Conservation (phyloP, 1,140 invertebrate species). For the Microplitis mediator region DNA sequence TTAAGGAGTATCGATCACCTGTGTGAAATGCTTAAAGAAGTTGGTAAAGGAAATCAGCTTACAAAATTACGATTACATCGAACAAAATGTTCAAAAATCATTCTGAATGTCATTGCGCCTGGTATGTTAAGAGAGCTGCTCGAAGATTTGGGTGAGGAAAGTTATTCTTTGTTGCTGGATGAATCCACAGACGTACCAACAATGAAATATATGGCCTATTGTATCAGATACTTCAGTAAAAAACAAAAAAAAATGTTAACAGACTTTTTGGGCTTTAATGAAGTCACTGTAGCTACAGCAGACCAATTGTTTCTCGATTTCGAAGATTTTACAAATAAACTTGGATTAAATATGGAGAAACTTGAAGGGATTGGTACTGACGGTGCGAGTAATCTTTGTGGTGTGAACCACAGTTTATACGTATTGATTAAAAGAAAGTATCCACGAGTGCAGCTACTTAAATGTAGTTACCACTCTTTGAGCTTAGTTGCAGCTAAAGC, state of each 20-base stretch:
- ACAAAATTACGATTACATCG: slow-evolving; percentile 42
- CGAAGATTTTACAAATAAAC: slow-evolving; percentile 17
- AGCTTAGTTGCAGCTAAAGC: slow-evolving; percentile 36
- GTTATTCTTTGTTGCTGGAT: slow-evolving; percentile 51
- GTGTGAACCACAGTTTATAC: slow-evolving; percentile 41
- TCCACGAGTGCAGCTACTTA: slow-evolving; percentile 36
- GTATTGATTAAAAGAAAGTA: slow-evolving; percentile 26
- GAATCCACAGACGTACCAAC: slow-evolving; percentile 54
- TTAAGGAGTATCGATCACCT: background rate
- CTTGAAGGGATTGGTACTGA: slow-evolving; percentile 49
- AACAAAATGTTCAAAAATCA: slow-evolving; percentile 49
- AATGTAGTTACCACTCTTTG: slow-evolving; percentile 42
- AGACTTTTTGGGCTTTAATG: slow-evolving; percentile 39
- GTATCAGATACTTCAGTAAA: slow-evolving; percentile 50
- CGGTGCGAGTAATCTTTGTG: slow-evolving; percentile 45
- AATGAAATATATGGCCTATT: slow-evolving; percentile 47
- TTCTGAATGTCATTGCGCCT: slow-evolving; percentile 47
- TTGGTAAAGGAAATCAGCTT: slow-evolving; percentile 15
- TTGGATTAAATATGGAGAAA: slow-evolving; percentile 36
- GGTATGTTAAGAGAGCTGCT: slow-evolving; percentile 43
- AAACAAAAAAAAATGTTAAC: slow-evolving; percentile 38
- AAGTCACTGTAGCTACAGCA: slow-evolving; percentile 26
- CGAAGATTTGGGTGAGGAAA: slow-evolving; percentile 44
- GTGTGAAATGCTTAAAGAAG: background rate
- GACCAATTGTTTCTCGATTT: slow-evolving; percentile 11